Conservation (phyloP, 2,113 vertebrate genomes). For the Mirounga angustirostris region DNA sequence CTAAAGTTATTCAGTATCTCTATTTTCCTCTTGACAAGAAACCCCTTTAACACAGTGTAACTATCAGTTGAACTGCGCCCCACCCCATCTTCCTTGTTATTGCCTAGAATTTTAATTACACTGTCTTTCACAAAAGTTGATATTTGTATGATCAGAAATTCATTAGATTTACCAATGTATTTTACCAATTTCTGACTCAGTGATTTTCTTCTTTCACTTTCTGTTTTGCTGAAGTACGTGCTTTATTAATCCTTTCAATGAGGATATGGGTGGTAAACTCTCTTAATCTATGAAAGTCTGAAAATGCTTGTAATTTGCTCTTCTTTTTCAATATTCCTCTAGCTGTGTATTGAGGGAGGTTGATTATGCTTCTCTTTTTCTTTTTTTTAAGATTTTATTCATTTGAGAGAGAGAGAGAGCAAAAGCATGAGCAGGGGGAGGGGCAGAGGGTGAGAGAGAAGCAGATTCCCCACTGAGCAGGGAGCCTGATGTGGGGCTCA, state of each 20-base stretch:
- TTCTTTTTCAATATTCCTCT: background rate
- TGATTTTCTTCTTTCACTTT: background rate
- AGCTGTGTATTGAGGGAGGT: background rate
- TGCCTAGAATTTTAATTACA: constrained; percentile 12
- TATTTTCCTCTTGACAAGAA: background rate
- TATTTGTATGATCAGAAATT: constrained; percentile 1
- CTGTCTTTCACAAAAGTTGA: background rate
- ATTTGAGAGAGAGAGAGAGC: too few relatives aligned
- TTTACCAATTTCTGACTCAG: background rate
- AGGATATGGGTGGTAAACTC: background rate
- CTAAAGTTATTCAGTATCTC: background rate
- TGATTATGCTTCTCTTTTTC: background rate
- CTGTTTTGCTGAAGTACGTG: background rate
- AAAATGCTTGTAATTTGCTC: background rate
- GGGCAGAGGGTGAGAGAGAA: background rate
- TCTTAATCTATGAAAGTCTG: background rate
- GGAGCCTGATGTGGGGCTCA: background rate
- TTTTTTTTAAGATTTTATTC: too few relatives aligned
- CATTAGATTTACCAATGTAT: constrained; percentile 9
- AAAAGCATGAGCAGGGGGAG: background rate
- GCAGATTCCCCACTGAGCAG: background rate
- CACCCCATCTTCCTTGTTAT: background rate
- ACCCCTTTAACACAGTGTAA: background rate
- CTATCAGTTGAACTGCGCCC: background rate
- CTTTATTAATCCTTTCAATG: background rate